These are phyloP conservation scores for Nymphalis c-album DNA, from an alignment of 2,888 invertebrate species.

Conservation along the genomic window DNA sequence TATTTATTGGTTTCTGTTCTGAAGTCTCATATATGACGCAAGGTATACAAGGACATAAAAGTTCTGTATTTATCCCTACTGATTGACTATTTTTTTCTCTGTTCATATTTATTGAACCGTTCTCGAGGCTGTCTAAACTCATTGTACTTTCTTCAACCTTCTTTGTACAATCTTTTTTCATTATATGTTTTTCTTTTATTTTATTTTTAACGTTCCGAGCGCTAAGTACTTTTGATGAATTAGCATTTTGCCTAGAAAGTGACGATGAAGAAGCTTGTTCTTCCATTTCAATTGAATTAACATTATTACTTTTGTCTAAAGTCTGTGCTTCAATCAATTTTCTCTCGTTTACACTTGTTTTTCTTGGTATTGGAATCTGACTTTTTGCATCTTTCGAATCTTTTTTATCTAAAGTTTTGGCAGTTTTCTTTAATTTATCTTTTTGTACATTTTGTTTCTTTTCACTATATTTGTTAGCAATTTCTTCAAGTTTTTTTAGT, in stretches of 20 bases:
- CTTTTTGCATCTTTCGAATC: slow-evolving; percentile 49
- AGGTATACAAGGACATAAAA: slow-evolving; percentile 64
- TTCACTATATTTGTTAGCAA: slow-evolving; percentile 64
- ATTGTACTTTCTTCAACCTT: slow-evolving; percentile 62
- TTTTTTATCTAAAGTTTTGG: slow-evolving; percentile 40
- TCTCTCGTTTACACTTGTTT: slow-evolving; percentile 38
- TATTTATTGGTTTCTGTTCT: slow-evolving; percentile 49
- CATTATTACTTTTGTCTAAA: slow-evolving; percentile 9
- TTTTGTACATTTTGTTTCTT: slow-evolving; percentile 48
- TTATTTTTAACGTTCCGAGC: slow-evolving; percentile 30
- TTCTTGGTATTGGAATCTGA: slow-evolving; percentile 61
- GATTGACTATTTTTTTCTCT: slow-evolving; percentile 55
- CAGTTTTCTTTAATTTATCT: slow-evolving; percentile 30
- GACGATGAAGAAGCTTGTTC: slow-evolving; percentile 13
- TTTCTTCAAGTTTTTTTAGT: slow-evolving; percentile 68
- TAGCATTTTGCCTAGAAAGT: background rate
- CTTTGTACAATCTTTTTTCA: slow-evolving; percentile 38
- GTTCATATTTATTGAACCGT: slow-evolving; percentile 41
- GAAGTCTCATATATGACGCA: slow-evolving; percentile 65
- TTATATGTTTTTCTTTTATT: slow-evolving; percentile 24
- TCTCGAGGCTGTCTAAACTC: slow-evolving; percentile 72
- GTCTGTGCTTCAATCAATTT: slow-evolving; percentile 28
- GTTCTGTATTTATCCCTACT: slow-evolving; percentile 67
- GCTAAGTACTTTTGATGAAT: slow-evolving; percentile 11
- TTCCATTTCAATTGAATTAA: slow-evolving; percentile 18